A percentile compares a stretch with the other conserved stretches of the same genome.
Conservation (phyloP, 1,140 invertebrate genomes). For the Oscheius sp. region DNA sequence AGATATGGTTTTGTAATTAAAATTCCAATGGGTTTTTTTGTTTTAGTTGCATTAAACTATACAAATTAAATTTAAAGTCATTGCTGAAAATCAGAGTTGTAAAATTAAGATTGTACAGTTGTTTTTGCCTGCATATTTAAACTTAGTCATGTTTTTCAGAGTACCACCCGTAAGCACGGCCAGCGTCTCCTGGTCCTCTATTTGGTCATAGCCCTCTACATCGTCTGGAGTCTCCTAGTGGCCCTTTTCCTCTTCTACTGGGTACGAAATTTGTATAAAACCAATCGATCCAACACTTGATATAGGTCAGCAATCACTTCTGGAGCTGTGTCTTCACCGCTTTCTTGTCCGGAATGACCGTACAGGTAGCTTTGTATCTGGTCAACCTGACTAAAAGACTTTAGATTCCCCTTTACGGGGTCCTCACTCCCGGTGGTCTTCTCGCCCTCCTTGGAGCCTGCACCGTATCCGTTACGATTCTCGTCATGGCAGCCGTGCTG, state of each 20-base stretch:
- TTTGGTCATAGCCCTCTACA: constrained; percentile 22
- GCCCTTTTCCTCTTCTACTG: constrained; percentile 35
- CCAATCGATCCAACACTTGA: too few species aligned
- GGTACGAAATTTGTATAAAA: background rate
- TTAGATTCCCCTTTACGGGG: constrained; percentile 14
- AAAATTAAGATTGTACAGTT: too few species aligned
- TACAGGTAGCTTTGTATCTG: constrained; percentile 12
- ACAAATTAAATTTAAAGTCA: too few species aligned
- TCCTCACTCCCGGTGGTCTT: constrained; percentile 3
- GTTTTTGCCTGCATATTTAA: background rate
- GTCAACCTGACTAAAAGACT: background rate
- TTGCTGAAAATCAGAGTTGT: too few species aligned
- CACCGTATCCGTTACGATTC: constrained; percentile 26
- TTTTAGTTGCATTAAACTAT: too few species aligned
- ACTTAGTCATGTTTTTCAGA: constrained; percentile 5
- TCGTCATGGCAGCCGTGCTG: constrained; percentile 15
- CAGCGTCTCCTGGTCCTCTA: constrained; percentile 23
- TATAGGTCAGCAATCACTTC: constrained; percentile 31
- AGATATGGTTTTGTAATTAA: too few species aligned
- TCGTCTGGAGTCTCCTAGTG: constrained; percentile 36
- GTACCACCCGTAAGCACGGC: background rate
- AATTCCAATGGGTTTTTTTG: too few species aligned
- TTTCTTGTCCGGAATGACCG: constrained; percentile 24
- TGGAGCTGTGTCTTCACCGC: constrained; percentile 30
- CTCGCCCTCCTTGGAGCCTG: constrained; percentile 15